phyloP scores from a whole-genome alignment of 1,140 invertebrate species.

The Apis mellifera region DNA sequence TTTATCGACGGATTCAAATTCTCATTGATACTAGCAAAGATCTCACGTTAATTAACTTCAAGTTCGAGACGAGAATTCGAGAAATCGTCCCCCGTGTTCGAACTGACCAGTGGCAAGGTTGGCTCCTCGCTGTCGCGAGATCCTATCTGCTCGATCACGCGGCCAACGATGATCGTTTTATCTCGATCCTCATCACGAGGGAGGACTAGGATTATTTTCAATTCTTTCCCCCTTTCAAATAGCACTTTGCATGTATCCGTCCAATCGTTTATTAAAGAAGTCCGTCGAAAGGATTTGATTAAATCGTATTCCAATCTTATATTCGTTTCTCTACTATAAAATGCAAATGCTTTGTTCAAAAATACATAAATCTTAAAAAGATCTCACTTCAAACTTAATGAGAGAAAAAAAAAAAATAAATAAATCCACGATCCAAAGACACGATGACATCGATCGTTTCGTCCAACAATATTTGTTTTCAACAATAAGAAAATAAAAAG shows the following conservation, averaged over 20 bases:
- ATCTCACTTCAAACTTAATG: too few species aligned
- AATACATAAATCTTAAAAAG: too few species aligned
- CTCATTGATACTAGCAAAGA: conserved; percentile 13
- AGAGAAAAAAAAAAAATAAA: too few species aligned
- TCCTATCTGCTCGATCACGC: conserved; percentile 62
- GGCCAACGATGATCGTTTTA: conserved; percentile 60
- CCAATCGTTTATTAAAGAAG: too few species aligned
- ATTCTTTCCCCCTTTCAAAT: conserved; percentile 27
- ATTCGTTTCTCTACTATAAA: too few species aligned
- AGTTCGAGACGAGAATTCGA: conserved; percentile 41
- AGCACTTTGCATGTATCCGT: too few species aligned
- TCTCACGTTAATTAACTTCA: conserved; percentile 58
- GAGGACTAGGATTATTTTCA: conserved; percentile 40
- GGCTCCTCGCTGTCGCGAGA: conserved; percentile 62
- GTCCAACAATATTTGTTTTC: too few species aligned
- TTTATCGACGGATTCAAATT: not conserved
- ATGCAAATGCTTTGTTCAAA: too few species aligned
- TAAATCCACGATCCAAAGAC: not conserved
- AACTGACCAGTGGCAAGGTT: conserved; percentile 51
- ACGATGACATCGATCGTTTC: not conserved
- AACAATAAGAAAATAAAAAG: not conserved
- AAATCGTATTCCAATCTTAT: too few species aligned
- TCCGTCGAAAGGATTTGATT: too few species aligned
- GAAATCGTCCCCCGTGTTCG: conserved; percentile 37
- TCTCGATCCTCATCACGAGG: conserved; percentile 40